Base-by-base conservation (phyloP, 2,797 vertebrate species). In the Trachops cirrhosus region DNA sequence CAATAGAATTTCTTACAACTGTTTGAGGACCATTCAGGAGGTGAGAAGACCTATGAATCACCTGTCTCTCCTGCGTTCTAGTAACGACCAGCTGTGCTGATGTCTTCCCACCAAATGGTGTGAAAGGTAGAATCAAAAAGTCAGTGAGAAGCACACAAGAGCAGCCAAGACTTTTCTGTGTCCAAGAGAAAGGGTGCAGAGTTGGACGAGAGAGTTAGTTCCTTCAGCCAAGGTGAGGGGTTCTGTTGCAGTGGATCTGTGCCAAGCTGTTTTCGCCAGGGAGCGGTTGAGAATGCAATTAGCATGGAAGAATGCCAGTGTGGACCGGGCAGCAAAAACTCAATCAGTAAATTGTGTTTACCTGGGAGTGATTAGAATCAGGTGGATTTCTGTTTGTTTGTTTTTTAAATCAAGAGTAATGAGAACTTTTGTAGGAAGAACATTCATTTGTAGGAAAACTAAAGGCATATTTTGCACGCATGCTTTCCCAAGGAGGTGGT, bases 91-190 rank as follows among this genome's bases (percentile, higher is more conserved):
- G 24, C 10, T 18, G 89, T 41, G 39, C 57, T 9, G 29, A 19
- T 21, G 32, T 34, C 44, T 14, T 68, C 32, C 48, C 44, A 46
- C 4, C 22, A 44, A 37, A 8, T 22, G 26, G 21, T 62, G 18
- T n/a, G 41, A 64, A 41, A 62, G 5, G 16, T 21, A n/a, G 64
- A 21, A 39, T 74, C 32, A 32, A 80, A 22, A 75, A 41, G 16
- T 39, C 41, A 32, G 3, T n/a, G 21, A 75, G 4, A 14, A 14
- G 10, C 29, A 12, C 24, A 6, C 0, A 0, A 79, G 37, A 59
- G 15, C 11, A 52, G 24, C 16, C 16, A 74, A 18, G 32, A 50
- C 5, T 32, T 37, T 15, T 18, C 34, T 37, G 34, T 4, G 24
- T 29, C 11, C 18, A 11, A 34, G 11, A 79, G 32, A 75, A 91